These are phyloP conservation scores for Diogma glabrata DNA, from an alignment of 2,888 invertebrate genomes.

Conservation along the genomic window DNA sequence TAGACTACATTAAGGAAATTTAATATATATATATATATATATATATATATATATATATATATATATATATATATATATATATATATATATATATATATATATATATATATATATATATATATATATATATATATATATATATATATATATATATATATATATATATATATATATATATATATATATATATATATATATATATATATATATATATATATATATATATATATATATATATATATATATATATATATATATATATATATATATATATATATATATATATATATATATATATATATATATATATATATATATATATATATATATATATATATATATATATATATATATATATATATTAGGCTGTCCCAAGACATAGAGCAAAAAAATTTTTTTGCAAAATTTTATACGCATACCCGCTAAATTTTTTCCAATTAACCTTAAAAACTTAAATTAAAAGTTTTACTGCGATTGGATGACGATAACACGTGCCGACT, in stretches of 20 bases:
- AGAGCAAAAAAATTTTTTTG: too few species aligned
- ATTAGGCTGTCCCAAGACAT: too few species aligned
- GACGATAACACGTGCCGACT: too few species aligned
- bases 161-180: conserved; percentile 1
- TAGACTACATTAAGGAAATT: too few species aligned
- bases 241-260: conserved; percentile 3
- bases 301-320: too few species aligned
- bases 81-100: too few species aligned
- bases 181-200: neutral
- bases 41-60: conserved; percentile 2
- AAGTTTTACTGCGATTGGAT: too few species aligned
- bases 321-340: too few species aligned
- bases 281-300: neutral
- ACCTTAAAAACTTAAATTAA: too few species aligned
- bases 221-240: conserved; percentile 3
- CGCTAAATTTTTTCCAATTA: too few species aligned
- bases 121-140: conserved; percentile 3
- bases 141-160: conserved; percentile 3
- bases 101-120: conserved; percentile 3
- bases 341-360: too few species aligned
- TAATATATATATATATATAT: neutral
- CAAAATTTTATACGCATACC: too few species aligned
- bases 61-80: conserved; percentile 3
- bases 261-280: conserved; percentile 3
- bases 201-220: conserved; percentile 3